Percentiles rank a stretch among this genome's conserved stretches.
phyloP scores from a whole-genome alignment of 2,113 vertebrate species.

The Archilochus colubris region DNA sequence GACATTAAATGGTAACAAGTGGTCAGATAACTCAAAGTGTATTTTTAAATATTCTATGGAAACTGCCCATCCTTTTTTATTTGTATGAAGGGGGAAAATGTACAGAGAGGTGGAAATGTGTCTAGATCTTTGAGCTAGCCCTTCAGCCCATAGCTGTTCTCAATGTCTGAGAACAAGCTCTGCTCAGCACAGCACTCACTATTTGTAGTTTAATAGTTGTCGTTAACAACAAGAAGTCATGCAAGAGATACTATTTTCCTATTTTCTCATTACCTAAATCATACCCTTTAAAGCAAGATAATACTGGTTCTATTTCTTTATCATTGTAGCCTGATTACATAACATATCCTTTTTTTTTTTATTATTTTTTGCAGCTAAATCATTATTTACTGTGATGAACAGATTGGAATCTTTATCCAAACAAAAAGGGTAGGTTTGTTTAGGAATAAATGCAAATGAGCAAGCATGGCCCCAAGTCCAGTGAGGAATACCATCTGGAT shows the following conservation, averaged over 20 bases:
- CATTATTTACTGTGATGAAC: slow-evolving; percentile 72
- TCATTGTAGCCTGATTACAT: not conserved
- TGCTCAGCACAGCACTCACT: not conserved
- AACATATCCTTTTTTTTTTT: not conserved
- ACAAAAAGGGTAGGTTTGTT: slow-evolving; percentile 78
- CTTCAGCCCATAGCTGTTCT: not conserved
- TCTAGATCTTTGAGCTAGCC: not conserved
- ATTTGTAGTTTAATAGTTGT: not conserved
- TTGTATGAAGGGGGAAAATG: not conserved
- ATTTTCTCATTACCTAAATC: not conserved
- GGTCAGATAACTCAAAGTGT: not conserved
- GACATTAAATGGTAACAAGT: slow-evolving; percentile 76
- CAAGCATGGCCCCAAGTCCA: not conserved
- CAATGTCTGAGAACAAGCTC: not conserved
- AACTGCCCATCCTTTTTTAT: not conserved
- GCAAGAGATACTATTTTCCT: not conserved
- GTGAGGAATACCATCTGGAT: not conserved
- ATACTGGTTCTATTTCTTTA: not conserved
- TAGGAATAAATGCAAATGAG: not conserved
- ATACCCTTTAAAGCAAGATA: not conserved
- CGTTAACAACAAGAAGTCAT: not conserved
- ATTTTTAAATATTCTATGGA: not conserved
- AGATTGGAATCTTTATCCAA: slow-evolving; percentile 80
- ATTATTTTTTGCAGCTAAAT: slow-evolving; percentile 73
- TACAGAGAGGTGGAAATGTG: not conserved